Evolutionary conservation across 1,140 invertebrate species (phyloP), one percentile per base, ranked within the genome.

Genomic region (Cheumatopsyche charites): DNA sequence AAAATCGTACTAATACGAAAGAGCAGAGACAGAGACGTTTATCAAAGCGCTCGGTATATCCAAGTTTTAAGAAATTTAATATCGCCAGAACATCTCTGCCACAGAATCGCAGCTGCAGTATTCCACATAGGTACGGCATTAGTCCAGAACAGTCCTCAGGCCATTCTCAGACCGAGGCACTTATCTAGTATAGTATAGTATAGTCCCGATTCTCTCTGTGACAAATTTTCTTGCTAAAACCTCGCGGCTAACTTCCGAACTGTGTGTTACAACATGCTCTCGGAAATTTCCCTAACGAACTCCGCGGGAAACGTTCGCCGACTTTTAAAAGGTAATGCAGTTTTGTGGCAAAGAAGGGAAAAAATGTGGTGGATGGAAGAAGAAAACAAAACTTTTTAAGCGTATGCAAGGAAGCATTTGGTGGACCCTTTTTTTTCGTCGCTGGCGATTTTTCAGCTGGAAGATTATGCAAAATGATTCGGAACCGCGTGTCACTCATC

Each of bases 141-240:
- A 67, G 65, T 67, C 65, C 65, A 52, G 65, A 25, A 25, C 43
- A 49, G 43, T 49, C 29, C 45, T 49, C 42, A 3, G 36, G 42
- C 65, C 49, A 67, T 67, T 41, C 19, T 25, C 41, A 41, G 15
- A 47, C 26, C 3, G 61, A 17, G 42, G 26, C n/a, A 67, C 65
- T 67, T 67, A 67, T 67, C 65, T 67, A 15, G 41, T n/a, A n/a
- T n/a, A n/a, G n/a, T n/a, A n/a, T n/a, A n/a, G n/a, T n/a, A n/a
- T n/a, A n/a, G n/a, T n/a, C 65, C 49, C 45, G 42, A 47, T 43
- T 11, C 45, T 67, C 65, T 52, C n/a, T 67, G 42, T 67, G 65
- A 67, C 65, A 67, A 67, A 67, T 67, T 67, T 62, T 62, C 58
- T 26, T 25, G 58, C 15, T n/a, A 62, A 62, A 62, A 62, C 23